Evolutionary conservation across 1,140 invertebrate species (phyloP).

Genomic region (Caerostris darwini): DNA sequence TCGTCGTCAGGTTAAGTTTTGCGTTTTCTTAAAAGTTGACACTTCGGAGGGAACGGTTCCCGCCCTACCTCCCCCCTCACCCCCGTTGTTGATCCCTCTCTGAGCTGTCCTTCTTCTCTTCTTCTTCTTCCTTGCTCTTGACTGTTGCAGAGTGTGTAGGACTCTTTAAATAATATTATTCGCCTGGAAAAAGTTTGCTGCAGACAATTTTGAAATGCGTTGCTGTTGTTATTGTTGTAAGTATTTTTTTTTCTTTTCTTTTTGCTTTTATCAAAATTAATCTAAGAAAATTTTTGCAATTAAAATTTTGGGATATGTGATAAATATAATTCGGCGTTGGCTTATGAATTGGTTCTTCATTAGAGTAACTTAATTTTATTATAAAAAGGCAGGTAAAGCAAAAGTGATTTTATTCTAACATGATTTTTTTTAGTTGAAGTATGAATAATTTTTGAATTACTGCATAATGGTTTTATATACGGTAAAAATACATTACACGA

Average conservation of each 20-base stretch:
- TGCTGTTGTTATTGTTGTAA: not conserved
- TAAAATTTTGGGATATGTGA: no score
- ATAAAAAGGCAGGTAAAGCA: no score
- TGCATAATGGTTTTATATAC: no score
- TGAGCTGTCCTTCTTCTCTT: not conserved
- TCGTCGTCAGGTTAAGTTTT: conserved; percentile 4
- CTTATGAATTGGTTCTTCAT: no score
- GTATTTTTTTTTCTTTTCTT: not conserved
- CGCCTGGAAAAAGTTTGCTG: not conserved
- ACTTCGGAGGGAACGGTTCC: not conserved
- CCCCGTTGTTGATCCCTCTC: not conserved
- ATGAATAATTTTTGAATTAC: no score
- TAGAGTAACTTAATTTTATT: no score
- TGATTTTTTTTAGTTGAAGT: no score
- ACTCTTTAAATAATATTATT: not conserved
- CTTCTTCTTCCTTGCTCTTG: not conserved
- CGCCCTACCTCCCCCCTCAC: not conserved
- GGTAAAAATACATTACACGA: no score
- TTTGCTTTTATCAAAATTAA: not conserved
- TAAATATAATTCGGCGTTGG: no score
- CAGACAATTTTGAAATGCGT: not conserved
- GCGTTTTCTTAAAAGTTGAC: conserved; percentile 32
- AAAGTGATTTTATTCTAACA: no score
- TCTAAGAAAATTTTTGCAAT: no score
- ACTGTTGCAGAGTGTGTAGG: not conserved